Evolutionary conservation across 2,113 vertebrate species (phyloP).

Genomic region (Polypterus senegalus): DNA sequence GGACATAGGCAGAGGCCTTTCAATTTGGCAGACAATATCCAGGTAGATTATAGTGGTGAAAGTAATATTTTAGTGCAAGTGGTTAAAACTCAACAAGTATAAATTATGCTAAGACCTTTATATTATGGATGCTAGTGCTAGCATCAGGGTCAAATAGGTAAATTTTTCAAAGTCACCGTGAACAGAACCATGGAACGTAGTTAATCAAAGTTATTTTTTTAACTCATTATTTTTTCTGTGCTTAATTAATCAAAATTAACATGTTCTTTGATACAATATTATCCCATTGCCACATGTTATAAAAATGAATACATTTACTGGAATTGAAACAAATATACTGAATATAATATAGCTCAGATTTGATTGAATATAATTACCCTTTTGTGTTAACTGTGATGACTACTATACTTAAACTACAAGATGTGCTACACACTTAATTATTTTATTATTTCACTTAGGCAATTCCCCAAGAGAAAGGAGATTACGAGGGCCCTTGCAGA

Average conservation of each 20-base stretch:
- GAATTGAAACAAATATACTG: no score
- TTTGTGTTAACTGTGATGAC: conserved; percentile 11
- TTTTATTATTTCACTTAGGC: no score
- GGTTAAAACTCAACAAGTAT: conserved; percentile 6
- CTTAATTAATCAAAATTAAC: no score
- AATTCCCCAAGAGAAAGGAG: no score
- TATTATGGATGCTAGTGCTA: neutral
- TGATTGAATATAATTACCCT: neutral
- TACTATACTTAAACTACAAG: conserved; percentile 13
- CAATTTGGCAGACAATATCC: conserved; percentile 1
- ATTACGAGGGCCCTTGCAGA: no score
- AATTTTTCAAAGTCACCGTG: no score
- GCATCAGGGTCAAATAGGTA: no score
- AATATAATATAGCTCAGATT: no score
- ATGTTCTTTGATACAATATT: neutral
- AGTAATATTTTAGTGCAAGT: conserved; percentile 8
- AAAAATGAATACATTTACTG: no score
- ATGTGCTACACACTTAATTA: neutral
- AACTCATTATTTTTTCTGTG: no score
- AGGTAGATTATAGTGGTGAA: conserved; percentile 7
- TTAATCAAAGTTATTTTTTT: no score
- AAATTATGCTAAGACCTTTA: conserved; percentile 7
- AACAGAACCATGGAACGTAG: no score
- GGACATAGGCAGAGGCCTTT: conserved; percentile 4
- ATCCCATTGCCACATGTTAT: neutral